A percentile compares a stretch with the other conserved stretches of the same genome.
Evolutionary conservation across 2,113 vertebrate species (phyloP).

Genomic region (Hyaena hyaena): DNA sequence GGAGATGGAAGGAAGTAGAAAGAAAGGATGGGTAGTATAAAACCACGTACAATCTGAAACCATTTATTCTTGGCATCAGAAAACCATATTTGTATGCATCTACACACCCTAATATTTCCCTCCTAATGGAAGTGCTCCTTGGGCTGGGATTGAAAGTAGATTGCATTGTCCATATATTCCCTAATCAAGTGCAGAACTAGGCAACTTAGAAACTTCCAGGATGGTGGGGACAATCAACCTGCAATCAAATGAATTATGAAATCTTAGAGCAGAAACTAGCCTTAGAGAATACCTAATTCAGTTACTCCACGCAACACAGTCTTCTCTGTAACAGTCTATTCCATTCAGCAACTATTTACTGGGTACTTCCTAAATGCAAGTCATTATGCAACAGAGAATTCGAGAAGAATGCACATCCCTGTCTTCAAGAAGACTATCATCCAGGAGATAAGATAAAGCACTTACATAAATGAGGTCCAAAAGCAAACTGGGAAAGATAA

Average conservation of each 20-base stretch:
- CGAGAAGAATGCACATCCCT: neutral
- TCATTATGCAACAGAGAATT: neutral
- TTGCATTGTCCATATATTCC: neutral
- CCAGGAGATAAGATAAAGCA: neutral
- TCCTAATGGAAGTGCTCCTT: conserved; percentile 25
- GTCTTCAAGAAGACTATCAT: neutral
- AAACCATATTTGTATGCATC: neutral
- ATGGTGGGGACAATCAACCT: neutral
- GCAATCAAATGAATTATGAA: neutral
- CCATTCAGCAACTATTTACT: neutral
- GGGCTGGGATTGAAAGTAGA: neutral
- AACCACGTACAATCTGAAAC: neutral
- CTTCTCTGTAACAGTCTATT: neutral
- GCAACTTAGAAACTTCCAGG: neutral
- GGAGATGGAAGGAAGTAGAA: neutral
- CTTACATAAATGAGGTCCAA: neutral
- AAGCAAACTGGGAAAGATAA: neutral
- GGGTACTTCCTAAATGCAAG: neutral
- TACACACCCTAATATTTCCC: neutral
- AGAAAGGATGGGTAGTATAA: neutral
- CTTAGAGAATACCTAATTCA: neutral
- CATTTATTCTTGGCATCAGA: neutral
- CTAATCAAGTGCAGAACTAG: neutral
- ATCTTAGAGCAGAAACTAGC: neutral
- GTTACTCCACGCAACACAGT: neutral